Evolutionary conservation across 2,113 vertebrate genomes (phyloP).

Genomic region (Chlorodrepanis virens): DNA sequence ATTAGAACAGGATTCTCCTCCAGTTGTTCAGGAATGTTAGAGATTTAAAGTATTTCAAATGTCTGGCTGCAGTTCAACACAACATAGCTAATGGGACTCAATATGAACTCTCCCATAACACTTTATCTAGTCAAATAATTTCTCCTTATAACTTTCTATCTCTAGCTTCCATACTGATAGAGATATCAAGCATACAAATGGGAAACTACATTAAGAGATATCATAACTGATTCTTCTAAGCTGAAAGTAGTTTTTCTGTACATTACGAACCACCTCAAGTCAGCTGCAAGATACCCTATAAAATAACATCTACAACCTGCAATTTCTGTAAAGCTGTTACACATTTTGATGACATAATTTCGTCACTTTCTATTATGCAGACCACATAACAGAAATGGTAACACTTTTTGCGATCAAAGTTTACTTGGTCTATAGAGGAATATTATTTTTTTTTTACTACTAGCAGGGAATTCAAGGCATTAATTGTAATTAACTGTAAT

Average conservation of each 20-base stretch:
- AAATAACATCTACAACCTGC: background rate
- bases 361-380: background rate
- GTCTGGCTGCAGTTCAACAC: background rate
- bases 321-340: background rate
- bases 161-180: background rate
- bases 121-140: background rate
- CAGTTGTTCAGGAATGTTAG: background rate
- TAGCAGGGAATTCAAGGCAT: background rate
- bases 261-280: background rate
- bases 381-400: background rate
- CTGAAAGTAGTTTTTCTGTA: background rate
- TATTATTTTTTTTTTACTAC: background rate
- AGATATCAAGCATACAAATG: background rate
- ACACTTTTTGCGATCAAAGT: background rate
- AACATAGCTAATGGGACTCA: background rate
- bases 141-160: background rate
- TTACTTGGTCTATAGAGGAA: background rate
- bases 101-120: background rate
- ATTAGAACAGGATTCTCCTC: background rate
- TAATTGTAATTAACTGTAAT: background rate
- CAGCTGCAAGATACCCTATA: background rate
- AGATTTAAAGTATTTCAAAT: constrained; percentile 9
- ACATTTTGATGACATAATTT: background rate
- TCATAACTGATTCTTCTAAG: background rate
- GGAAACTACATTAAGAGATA: background rate